These are phyloP conservation scores for Lophura nycthemera DNA, from an alignment of 2,113 vertebrate genomes.

Conservation along the genomic window DNA sequence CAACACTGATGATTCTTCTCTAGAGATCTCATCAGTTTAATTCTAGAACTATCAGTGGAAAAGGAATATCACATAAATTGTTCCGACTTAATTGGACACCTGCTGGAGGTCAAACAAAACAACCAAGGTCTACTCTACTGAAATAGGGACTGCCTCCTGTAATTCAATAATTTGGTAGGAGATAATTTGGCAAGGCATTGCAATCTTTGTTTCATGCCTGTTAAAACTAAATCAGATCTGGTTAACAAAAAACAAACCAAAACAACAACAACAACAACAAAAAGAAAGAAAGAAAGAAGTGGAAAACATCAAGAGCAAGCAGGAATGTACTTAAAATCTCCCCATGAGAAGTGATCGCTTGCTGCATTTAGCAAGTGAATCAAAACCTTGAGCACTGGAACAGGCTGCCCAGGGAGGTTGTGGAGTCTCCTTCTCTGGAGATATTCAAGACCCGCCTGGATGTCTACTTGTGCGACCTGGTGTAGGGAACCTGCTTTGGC, in stretches of 20 bases:
- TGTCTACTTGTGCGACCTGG: no score
- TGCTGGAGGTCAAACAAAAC: constrained; percentile 76
- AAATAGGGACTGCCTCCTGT: constrained; percentile 52
- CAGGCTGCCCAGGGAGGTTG: no score
- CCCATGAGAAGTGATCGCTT: neutral
- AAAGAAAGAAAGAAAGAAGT: neutral
- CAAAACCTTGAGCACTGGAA: neutral
- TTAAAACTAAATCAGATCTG: neutral
- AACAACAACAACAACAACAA: no score
- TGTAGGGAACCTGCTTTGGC: no score
- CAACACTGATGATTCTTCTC: constrained; percentile 77
- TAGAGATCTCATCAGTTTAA: constrained; percentile 80
- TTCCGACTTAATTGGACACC: constrained; percentile 81
- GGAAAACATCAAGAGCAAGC: neutral
- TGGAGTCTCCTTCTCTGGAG: no score
- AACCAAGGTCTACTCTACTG: constrained; percentile 65
- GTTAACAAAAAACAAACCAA: neutral
- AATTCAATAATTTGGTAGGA: constrained; percentile 57
- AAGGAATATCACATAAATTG: constrained; percentile 74
- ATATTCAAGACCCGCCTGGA: no score
- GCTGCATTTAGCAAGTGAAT: neutral
- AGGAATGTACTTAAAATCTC: neutral
- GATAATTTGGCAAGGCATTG: constrained; percentile 45
- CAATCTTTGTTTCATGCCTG: constrained; percentile 15
- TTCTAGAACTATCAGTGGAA: constrained; percentile 78